These are phyloP conservation scores for Sebastes taczanowskii DNA, from an alignment of 2,797 vertebrate species.

Conservation along the genomic window DNA sequence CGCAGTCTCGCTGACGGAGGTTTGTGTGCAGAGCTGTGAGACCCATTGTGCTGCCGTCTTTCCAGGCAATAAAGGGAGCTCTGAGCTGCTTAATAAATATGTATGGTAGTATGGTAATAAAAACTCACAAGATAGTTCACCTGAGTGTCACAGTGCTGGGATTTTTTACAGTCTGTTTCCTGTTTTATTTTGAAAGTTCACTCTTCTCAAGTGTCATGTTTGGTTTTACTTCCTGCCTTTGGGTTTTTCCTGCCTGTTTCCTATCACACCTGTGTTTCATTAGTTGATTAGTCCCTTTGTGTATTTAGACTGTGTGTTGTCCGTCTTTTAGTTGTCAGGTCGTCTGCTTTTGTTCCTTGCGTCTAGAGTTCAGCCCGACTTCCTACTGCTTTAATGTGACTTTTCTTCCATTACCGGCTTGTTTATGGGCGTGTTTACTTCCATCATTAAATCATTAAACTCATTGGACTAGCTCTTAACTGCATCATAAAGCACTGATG, in stretches of 20 bases:
- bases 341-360: background rate
- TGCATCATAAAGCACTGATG: background rate
- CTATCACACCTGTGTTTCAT: background rate
- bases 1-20: background rate
- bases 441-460: background rate
- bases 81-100: background rate
- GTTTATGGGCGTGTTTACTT: background rate
- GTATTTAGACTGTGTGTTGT: background rate
- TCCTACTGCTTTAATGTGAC: background rate
- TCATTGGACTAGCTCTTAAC: background rate
- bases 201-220: background rate
- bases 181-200: background rate
- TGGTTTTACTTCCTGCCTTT: background rate
- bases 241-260: background rate
- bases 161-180: background rate
- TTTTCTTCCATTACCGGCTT: background rate
- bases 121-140: background rate
- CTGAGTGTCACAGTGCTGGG: background rate
- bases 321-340: background rate
- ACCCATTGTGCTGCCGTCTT: background rate
- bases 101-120: no score
- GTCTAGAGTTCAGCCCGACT: rapidly evolving
- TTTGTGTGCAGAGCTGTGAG: background rate
- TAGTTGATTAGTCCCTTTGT: background rate
- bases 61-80: background rate